Percentiles rank a stretch among this genome's conserved stretches.
These are phyloP conservation scores for Hippocampus zosterae DNA, from an alignment of 2,113 vertebrate species.

Conservation along the genomic window DNA sequence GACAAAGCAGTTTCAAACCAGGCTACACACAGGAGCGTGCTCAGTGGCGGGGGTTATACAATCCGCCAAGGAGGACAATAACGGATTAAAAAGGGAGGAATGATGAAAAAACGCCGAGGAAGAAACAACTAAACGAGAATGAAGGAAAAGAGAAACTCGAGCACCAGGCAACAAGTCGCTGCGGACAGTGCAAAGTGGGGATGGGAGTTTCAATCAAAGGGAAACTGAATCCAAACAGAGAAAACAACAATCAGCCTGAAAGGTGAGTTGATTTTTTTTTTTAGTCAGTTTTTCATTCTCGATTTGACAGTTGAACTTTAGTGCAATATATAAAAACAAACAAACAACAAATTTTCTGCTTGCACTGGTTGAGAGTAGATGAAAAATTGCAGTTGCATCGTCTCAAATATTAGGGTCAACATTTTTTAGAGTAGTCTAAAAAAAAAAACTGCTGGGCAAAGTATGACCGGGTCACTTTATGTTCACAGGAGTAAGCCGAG, in stretches of 20 bases:
- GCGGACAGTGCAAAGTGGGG: slow-evolving; percentile 10
- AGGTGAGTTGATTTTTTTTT: slow-evolving; percentile 32
- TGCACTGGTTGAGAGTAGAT: too few species aligned
- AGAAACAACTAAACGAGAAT: slow-evolving; percentile 20
- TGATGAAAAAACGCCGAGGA: slow-evolving; percentile 19
- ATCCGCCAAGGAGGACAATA: slow-evolving; percentile 48
- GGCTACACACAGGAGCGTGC: slow-evolving; percentile 31
- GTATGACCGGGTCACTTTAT: not conserved
- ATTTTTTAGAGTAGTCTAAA: too few species aligned
- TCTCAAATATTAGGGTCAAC: too few species aligned
- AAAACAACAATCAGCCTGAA: slow-evolving; percentile 1
- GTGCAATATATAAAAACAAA: too few species aligned
- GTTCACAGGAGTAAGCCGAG: too few species aligned
- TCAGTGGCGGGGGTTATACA: slow-evolving; percentile 54
- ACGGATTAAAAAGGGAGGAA: slow-evolving; percentile 50
- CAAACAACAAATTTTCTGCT: too few species aligned
- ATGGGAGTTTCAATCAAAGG: not conserved
- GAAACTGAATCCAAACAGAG: not conserved
- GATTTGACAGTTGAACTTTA: not conserved
- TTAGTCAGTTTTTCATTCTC: not conserved
- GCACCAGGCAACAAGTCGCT: slow-evolving; percentile 6
- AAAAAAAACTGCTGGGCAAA: not conserved
- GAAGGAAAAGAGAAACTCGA: not conserved
- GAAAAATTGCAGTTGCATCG: too few species aligned
- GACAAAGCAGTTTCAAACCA: slow-evolving; percentile 53